Base-by-base conservation (phyloP, 2,888 invertebrate species). In the Fragum fragum region DNA sequence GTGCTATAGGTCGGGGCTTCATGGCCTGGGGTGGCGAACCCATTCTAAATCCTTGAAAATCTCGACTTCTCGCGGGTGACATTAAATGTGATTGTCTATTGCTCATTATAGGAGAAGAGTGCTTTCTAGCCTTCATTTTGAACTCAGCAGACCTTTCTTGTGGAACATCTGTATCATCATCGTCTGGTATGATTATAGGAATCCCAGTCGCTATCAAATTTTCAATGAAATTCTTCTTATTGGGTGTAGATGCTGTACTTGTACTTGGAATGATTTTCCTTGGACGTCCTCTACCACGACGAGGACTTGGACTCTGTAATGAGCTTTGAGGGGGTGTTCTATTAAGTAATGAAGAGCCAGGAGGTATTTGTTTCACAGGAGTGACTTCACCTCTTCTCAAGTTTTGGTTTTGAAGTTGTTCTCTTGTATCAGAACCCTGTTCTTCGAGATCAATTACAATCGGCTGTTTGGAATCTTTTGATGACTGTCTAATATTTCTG, bases 151-250 rank as follows among this genome's bases (percentile, higher is more conserved):
- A 36, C 16, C 80, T 57, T 18, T 61, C 73, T 32, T 26, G 26
- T 1, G 72, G 23, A 18, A 9, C 18, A n/a, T n/a, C n/a, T 7
- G 68, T 42, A 21, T 78, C 71, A 55, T 81, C 81, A 39, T 83
- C 83, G 66, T 83, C 83, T 28, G 83, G 83, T 42, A 83, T 83
- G 18, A 83, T 77, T 6, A 83, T 83, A 0, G 83, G 83, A 21
- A 83, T 61, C 28, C 83, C 83, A 42, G 42, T 83, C 1, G 83
- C 79, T 32, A 83, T 83, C 23, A 83, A 61, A 73, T 73, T 80
- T 29, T 83, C 83, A 42, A 83, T 79, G n/a, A 83, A 83, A 42
- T 57, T 83, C 47, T 76, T 42, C 42, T 73, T 74, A 53, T 61
- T 1, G n/a, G 68, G 28, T 42, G 77, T 61, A 61, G 57, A 21